Evolutionary conservation across 92 coral and sea anemone species (phyloP).

Genomic region (Palythoa grandiflora): DNA sequence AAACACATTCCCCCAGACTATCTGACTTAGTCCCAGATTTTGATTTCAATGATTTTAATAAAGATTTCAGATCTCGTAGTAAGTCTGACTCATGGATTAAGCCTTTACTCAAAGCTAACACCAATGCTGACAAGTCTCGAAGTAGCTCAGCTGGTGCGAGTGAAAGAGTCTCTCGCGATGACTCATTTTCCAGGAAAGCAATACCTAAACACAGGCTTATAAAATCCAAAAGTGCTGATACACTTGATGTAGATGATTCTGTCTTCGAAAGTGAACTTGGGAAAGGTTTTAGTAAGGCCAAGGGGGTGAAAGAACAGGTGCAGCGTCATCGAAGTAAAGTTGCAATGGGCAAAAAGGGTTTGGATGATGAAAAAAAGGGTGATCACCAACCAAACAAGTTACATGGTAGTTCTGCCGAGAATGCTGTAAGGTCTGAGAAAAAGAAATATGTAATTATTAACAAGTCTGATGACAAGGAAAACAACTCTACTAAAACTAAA

Average conservation of each 20-base stretch:
- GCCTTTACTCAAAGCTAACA: slow-evolving; percentile 45
- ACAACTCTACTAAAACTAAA: slow-evolving; percentile 8
- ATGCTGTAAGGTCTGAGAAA: background rate
- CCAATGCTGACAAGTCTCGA: slow-evolving; percentile 57
- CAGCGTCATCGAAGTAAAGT: slow-evolving; percentile 23
- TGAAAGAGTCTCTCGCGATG: slow-evolving; percentile 64
- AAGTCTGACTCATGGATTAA: slow-evolving; percentile 85
- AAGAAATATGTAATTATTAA: background rate
- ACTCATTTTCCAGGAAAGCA: slow-evolving; percentile 63
- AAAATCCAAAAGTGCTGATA: slow-evolving; percentile 82
- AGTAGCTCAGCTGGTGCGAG: slow-evolving; percentile 54
- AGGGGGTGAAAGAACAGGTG: slow-evolving; percentile 31
- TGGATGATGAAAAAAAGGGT: slow-evolving; percentile 8
- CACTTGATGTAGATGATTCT: slow-evolving; percentile 49
- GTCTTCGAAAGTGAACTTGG: slow-evolving; percentile 15
- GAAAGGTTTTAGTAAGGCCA: slow-evolving; percentile 48
- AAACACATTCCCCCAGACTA: slow-evolving; percentile 72
- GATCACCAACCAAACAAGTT: background rate
- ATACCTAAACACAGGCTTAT: slow-evolving; percentile 48
- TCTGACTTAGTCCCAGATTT: slow-evolving; percentile 83
- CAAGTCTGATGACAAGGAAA: background rate
- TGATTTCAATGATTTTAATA: slow-evolving; percentile 53
- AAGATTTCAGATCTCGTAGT: slow-evolving; percentile 69
- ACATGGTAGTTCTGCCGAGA: background rate
- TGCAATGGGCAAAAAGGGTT: background rate